Conservation (phyloP, 1,140 invertebrate genomes). For the Temnothorax longispinosus region DNA sequence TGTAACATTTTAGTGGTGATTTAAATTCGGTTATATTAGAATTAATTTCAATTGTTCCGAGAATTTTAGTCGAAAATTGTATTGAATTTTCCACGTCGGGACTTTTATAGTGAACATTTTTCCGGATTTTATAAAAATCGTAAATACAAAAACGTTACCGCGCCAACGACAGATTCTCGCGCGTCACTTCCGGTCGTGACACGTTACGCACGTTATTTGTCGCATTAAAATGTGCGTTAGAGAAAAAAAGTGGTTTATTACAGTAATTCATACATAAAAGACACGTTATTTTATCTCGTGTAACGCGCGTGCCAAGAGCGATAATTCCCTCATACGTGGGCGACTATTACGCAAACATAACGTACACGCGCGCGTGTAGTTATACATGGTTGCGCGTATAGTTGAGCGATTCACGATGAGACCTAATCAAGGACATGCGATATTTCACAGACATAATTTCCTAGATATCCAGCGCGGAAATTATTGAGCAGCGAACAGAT, state of each 20-base stretch:
- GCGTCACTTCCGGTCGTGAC: neutral
- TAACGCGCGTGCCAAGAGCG: neutral
- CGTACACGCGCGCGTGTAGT: neutral
- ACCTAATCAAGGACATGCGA: constrained; percentile 82
- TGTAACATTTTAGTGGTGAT: neutral
- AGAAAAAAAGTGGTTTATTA: neutral
- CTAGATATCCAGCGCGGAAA: constrained; percentile 73
- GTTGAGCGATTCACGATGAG: constrained; percentile 64
- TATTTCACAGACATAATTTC: constrained; percentile 80
- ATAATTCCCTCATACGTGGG: neutral
- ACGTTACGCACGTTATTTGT: neutral
- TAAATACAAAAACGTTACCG: neutral
- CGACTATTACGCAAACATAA: constrained; percentile 14
- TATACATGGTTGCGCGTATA: neutral
- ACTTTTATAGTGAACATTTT: neutral
- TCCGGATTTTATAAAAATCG: neutral
- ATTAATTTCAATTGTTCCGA: neutral
- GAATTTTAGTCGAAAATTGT: neutral
- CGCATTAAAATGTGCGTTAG: neutral
- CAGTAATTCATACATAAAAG: constrained; percentile 1
- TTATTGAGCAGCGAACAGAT: constrained; percentile 77
- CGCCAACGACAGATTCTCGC: neutral
- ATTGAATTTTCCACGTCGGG: neutral
- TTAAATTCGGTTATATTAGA: neutral
- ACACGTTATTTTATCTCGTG: constrained; percentile 17